Base-by-base conservation (phyloP, 2,797 vertebrate genomes). In the Neosilurus mollespiculum region DNA sequence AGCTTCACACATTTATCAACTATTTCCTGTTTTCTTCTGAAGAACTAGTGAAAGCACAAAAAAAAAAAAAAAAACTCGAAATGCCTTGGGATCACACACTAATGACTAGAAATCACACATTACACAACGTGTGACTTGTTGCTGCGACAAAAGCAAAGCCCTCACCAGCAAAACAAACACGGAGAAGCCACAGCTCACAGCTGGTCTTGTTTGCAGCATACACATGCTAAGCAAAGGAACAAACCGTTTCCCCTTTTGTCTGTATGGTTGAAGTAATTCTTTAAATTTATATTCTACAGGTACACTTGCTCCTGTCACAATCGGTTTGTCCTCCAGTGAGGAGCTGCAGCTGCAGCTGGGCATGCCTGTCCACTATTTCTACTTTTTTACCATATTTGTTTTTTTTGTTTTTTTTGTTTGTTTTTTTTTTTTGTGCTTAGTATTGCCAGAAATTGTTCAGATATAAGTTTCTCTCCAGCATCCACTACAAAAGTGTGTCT, bases 271-370 rank as follows among this genome's bases (percentile, higher is more conserved):
- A 34, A 76, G 72, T 58, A 22, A 64, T 65, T 11, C 37, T 76
- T 76, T 76, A 76, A 22, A 76, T 59, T 76, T 76, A 34, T 58
- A 58, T 76, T 58, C 18, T 59, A 22, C 49, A 53, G 22, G 70
- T 72, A 72, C 49, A 72, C 70, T 53, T 58, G 54, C 72, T 58
- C 54, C 54, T 76, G 72, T 58, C 72, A 34, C 53, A 22, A 34
- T 22, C 20, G 26, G 9, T 58, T 76, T 58, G 26, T 34, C 54
- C 54, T 58, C 72, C 72, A 58, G 72, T 59, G 10, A n/a, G 53
- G 71, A n/a, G 22, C 70, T 16, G n/a, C 12, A 3, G 37, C n/a
- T 16, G 49, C 70, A 53, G n/a, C 49, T 72, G 49, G 20, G 26
- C 58, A 76, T 16, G 26, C 16, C 26, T 76, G 54, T 58, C 26